These are phyloP conservation scores for Nematostella vectensis DNA, from an alignment of 92 coral and sea anemone genomes.

Conservation along the genomic window DNA sequence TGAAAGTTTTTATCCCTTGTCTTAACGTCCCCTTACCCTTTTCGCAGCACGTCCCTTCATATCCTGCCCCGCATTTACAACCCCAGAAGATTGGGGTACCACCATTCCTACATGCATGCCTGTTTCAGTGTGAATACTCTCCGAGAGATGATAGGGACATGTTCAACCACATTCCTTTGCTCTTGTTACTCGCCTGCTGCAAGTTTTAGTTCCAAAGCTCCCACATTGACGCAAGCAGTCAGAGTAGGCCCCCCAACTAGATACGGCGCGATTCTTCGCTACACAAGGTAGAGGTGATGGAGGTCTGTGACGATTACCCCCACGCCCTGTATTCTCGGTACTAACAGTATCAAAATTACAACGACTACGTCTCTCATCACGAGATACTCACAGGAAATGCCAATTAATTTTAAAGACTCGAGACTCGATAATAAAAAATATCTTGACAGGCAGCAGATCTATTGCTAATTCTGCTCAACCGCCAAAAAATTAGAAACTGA, in stretches of 20 bases:
- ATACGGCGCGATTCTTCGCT: slow-evolving; percentile 47
- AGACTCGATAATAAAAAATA: too few species aligned
- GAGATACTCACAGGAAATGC: too few species aligned
- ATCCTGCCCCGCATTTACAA: slow-evolving; percentile 60
- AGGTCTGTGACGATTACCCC: too few species aligned
- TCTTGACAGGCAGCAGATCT: too few species aligned
- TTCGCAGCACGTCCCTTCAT: slow-evolving; percentile 75
- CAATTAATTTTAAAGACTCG: too few species aligned
- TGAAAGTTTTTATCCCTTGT: too few species aligned
- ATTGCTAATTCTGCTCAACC: too few species aligned
- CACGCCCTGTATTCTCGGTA: too few species aligned
- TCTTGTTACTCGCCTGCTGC: slow-evolving; percentile 31
- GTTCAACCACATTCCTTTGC: slow-evolving; percentile 41
- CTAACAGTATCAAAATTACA: too few species aligned
- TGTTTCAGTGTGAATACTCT: slow-evolving; percentile 51
- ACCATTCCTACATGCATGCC: slow-evolving; percentile 60
- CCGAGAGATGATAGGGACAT: slow-evolving; percentile 33
- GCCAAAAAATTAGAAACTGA: too few species aligned
- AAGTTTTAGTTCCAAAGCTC: slow-evolving; percentile 30
- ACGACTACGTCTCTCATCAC: too few species aligned
- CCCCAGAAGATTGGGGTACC: slow-evolving; percentile 55
- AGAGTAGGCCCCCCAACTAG: slow-evolving; percentile 44
- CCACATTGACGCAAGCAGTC: slow-evolving; percentile 50
- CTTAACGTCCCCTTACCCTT: slow-evolving; percentile 52
- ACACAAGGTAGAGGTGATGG: slow-evolving; percentile 50